These are phyloP conservation scores for Homalodisca vitripennis DNA, from an alignment of 1,140 invertebrate genomes.

Conservation along the genomic window DNA sequence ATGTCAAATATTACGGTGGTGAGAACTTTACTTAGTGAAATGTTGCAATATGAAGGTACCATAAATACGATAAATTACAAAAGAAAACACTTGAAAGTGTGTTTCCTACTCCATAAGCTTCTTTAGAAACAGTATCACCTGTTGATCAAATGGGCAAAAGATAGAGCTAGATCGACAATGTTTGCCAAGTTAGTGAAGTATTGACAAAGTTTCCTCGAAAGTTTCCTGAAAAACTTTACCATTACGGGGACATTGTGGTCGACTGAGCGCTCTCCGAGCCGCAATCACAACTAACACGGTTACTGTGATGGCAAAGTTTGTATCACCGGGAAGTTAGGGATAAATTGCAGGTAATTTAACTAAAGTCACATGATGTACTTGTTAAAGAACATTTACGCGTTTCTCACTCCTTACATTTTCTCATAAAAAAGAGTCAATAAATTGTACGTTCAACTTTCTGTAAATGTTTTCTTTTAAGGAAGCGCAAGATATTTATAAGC, in stretches of 20 bases:
- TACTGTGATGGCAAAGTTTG: not conserved
- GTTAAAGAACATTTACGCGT: not conserved
- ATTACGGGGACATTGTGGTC: constrained; percentile 14
- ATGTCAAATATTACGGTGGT: too few species aligned
- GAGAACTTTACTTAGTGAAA: too few species aligned
- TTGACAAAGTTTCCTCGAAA: not conserved
- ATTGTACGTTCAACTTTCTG: not conserved
- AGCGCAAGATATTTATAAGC: not conserved
- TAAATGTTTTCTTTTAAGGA: not conserved
- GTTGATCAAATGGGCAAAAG: too few species aligned
- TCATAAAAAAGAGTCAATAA: not conserved
- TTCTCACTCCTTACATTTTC: not conserved
- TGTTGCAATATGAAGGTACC: too few species aligned
- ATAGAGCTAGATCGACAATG: not conserved
- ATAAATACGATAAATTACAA: too few species aligned
- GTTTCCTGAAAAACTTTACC: constrained; percentile 1
- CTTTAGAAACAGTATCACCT: too few species aligned
- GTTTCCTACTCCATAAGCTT: too few species aligned
- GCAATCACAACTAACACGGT: constrained; percentile 2
- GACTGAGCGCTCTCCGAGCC: not conserved
- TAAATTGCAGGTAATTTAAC: not conserved
- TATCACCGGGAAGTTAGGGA: not conserved
- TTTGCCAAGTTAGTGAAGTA: constrained; percentile 11
- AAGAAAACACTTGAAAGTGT: too few species aligned
- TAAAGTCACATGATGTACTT: not conserved